These are phyloP conservation scores for Phocoena sinus DNA, from an alignment of 2,113 vertebrate genomes.

Conservation along the genomic window DNA sequence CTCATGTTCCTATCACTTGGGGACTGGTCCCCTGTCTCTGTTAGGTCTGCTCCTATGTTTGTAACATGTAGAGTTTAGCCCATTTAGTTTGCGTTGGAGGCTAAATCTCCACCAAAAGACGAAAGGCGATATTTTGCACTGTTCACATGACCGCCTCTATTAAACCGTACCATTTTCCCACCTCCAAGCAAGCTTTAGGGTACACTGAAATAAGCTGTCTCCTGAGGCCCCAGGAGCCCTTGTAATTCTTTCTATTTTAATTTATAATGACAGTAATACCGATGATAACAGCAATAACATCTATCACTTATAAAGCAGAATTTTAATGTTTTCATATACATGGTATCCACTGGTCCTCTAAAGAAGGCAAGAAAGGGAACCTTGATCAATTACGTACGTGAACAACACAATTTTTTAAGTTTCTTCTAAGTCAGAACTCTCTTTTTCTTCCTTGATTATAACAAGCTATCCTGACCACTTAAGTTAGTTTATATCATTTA, in stretches of 20 bases:
- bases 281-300: rapidly evolving
- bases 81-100: neutral
- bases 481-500: too few species aligned
- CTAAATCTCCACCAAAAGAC: neutral
- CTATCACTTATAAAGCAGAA: neutral
- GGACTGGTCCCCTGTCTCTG: rapidly evolving
- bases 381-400: neutral
- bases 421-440: neutral
- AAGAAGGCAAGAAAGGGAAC: neutral
- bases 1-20: rapidly evolving
- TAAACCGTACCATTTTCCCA: neutral
- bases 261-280: neutral
- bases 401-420: neutral
- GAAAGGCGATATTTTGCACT: neutral
- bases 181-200: neutral
- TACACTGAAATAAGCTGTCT: neutral
- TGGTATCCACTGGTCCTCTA: rapidly evolving
- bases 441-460: too few species aligned
- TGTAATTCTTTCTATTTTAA: rapidly evolving
- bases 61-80: rapidly evolving
- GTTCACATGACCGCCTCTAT: rapidly evolving
- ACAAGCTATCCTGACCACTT: neutral
- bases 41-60: too few species aligned
- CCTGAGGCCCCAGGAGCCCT: neutral
- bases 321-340: rapidly evolving